These are phyloP conservation scores for Eutolmus rufibarbis DNA, from an alignment of 2,888 invertebrate genomes.

Conservation along the genomic window DNA sequence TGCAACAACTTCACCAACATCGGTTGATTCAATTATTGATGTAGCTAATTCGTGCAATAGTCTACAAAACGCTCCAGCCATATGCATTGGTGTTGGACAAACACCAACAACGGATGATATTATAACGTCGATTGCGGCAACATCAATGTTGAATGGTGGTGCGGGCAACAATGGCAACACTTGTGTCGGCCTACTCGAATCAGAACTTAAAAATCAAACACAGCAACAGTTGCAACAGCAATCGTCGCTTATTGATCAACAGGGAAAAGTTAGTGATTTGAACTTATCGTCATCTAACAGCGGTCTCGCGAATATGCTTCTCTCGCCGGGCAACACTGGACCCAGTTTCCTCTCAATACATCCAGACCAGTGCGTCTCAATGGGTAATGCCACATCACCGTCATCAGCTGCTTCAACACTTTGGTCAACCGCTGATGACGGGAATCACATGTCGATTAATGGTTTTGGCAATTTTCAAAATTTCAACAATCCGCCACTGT, in stretches of 20 bases:
- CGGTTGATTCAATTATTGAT: constrained; percentile 43
- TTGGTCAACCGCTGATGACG: constrained; percentile 49
- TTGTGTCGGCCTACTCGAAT: constrained; percentile 8
- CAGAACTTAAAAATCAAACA: constrained; percentile 29
- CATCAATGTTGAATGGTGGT: constrained; percentile 41
- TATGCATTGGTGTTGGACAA: constrained; percentile 42
- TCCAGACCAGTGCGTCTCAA: constrained; percentile 35
- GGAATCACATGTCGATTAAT: constrained; percentile 48
- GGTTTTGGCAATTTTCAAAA: constrained; percentile 49
- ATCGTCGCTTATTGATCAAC: constrained; percentile 28
- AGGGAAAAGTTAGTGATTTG: constrained; percentile 41
- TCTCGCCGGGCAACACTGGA: constrained; percentile 44
- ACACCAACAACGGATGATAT: constrained; percentile 39
- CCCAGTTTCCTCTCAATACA: constrained; percentile 44
- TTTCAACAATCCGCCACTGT: constrained; percentile 48
- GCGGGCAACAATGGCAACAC: neutral
- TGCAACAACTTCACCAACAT: constrained; percentile 24
- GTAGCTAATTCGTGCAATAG: constrained; percentile 42
- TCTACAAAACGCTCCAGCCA: constrained; percentile 43
- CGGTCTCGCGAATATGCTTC: constrained; percentile 45
- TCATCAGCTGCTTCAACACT: constrained; percentile 37
- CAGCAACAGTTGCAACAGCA: constrained; percentile 33
- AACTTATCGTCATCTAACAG: constrained; percentile 45
- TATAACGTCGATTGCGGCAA: constrained; percentile 29
- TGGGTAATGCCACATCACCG: constrained; percentile 31